Percentiles rank a stretch among this genome's conserved stretches.
These are phyloP conservation scores for Pogonognathellus flavescens DNA, from an alignment of 1,140 invertebrate species.

Conservation along the genomic window DNA sequence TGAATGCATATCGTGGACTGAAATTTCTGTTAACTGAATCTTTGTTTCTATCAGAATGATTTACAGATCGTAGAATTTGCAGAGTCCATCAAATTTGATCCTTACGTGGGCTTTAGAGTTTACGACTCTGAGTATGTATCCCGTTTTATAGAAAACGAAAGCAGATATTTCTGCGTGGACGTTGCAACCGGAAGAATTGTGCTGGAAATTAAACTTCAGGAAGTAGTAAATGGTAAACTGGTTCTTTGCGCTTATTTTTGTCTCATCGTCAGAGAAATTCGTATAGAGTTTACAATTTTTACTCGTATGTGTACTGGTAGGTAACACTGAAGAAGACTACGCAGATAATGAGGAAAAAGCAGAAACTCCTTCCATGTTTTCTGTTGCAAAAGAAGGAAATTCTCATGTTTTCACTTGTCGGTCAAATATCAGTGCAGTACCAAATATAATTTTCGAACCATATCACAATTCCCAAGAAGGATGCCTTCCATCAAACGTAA, in stretches of 20 bases:
- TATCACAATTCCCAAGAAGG: background rate
- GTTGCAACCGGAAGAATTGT: background rate
- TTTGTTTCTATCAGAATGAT: background rate
- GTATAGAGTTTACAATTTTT: too few species aligned
- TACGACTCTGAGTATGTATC: background rate
- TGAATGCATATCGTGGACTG: background rate
- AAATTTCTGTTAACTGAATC: background rate
- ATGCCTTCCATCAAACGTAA: constrained; percentile 8
- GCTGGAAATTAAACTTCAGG: constrained; percentile 9
- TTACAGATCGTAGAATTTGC: background rate
- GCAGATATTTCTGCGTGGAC: constrained; percentile 24
- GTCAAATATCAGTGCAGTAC: constrained; percentile 15
- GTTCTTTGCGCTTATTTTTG: background rate
- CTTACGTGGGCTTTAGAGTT: constrained; percentile 1
- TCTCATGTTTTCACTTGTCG: background rate
- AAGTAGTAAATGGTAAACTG: constrained; percentile 1
- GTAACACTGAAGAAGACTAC: background rate
- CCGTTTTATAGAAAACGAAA: background rate
- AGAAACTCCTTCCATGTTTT: background rate
- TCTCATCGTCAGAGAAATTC: too few species aligned
- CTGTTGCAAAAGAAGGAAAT: background rate
- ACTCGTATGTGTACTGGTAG: too few species aligned
- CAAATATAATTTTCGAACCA: constrained; percentile 4
- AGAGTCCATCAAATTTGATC: constrained; percentile 17
- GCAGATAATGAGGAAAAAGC: constrained; percentile 5